Evolutionary conservation across 2,797 vertebrate genomes (phyloP).

Genomic region (Poeciliopsis infans): DNA sequence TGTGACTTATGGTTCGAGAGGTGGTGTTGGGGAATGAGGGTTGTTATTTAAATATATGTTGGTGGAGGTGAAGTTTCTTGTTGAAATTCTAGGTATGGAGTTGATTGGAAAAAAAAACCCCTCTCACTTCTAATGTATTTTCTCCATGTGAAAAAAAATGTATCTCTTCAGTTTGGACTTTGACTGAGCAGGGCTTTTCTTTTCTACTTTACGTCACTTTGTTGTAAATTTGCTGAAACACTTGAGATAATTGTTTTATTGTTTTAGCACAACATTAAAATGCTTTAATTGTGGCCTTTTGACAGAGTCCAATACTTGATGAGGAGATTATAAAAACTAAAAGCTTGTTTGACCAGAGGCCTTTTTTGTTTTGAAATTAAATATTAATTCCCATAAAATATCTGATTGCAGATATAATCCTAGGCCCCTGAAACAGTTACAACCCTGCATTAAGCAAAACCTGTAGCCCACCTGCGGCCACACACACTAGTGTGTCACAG

Average conservation of each 20-base stretch:
- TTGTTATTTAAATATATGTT: conserved; percentile 5
- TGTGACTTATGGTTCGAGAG: conserved; percentile 21
- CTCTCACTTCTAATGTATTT: conserved; percentile 17
- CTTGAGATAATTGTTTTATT: background rate
- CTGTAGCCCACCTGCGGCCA: background rate
- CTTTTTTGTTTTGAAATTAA: background rate
- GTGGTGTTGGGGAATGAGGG: background rate
- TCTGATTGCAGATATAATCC: background rate
- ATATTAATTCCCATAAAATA: background rate
- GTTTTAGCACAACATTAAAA: background rate
- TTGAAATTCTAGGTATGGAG: background rate
- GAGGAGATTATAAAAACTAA: background rate
- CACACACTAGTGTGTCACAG: too few species aligned
- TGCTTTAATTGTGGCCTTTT: background rate
- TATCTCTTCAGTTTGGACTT: conserved; percentile 4
- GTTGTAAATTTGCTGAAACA: background rate
- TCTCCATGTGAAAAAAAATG: conserved; percentile 12
- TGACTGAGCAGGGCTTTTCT: background rate
- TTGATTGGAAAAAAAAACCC: background rate
- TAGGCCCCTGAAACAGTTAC: background rate
- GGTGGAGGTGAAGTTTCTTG: background rate
- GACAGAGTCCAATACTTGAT: background rate
- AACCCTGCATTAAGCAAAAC: background rate
- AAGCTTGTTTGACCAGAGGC: too few species aligned
- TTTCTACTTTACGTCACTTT: background rate